Evolutionary conservation across 2,797 vertebrate genomes (phyloP), one percentile per base, ranked within the genome.

Genomic region (Buceros bicornis): DNA sequence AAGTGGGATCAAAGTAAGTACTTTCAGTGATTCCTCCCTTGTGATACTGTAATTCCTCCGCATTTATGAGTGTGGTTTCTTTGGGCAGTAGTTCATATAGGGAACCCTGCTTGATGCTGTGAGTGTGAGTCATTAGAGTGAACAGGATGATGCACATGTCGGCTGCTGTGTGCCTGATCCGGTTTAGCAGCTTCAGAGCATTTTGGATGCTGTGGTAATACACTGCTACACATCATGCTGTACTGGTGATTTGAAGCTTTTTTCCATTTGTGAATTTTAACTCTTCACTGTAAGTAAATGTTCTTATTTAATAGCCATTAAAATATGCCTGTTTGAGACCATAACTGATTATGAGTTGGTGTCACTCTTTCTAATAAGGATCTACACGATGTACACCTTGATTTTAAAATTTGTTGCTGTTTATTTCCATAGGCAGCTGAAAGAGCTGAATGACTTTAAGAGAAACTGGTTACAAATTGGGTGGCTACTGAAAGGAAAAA

Each of bases 41-140:
- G 13, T 28, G 29, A n/a, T 80, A 4, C 45, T 80, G 31, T 72
- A 76, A 66, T 81, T 92, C 62, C 9, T 86, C 35, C 62, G 47
- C 40, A 16, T 93, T 84, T 94, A 26, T 57, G 22, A 57, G 28
- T 29, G 29, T 58, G 57, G 53, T 51, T 91, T 70, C 71, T 66
- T 58, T 65, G 80, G 77, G 69, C 62, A 53, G 28, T 62, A 33
- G 66, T 89, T 90, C 58, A 0, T 26, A 6, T 1, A 83, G 56
- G 51, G 33, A 87, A 60, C 33, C 24, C 53, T 81, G 29, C 42
- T 54, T 83, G 56, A 53, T 10, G n/a, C 87, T 90, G 67, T 42
- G 54, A 83, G 60, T 42, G 33, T 94, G 94, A 97, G 80, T 96
- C 95, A 95, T 58, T 81, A 21, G 50, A 25, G 48, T 62, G 89